These are phyloP conservation scores for Smutsia temminckii DNA, from an alignment of 2,797 vertebrate genomes.

Conservation along the genomic window DNA sequence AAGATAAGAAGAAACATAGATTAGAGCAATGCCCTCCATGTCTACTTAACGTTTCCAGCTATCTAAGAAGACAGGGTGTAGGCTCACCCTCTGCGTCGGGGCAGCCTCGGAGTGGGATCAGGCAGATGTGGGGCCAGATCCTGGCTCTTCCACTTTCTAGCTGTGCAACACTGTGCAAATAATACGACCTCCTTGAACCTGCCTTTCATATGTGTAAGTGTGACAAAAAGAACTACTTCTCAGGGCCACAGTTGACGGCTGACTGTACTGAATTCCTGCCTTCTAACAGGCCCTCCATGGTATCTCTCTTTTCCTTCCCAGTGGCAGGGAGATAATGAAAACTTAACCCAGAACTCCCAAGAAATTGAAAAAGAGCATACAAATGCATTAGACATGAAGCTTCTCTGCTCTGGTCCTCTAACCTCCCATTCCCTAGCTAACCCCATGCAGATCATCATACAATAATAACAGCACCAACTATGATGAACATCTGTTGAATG, in stretches of 20 bases:
- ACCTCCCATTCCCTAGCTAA: background rate
- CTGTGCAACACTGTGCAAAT: background rate
- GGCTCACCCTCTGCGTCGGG: background rate
- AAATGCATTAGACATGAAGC: background rate
- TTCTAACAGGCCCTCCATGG: background rate
- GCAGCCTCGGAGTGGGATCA: background rate
- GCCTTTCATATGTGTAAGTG: background rate
- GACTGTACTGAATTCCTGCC: background rate
- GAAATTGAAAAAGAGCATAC: background rate
- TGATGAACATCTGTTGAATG: background rate
- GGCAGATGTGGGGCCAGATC: background rate
- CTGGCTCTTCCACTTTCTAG: background rate
- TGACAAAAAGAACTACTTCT: background rate
- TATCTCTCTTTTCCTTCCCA: background rate
- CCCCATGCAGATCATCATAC: background rate
- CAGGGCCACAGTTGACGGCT: background rate
- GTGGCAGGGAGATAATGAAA: background rate
- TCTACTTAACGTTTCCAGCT: background rate
- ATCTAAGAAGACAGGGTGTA: rapidly evolving
- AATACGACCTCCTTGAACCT: background rate
- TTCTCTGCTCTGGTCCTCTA: background rate
- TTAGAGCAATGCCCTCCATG: background rate
- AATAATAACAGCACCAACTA: background rate
- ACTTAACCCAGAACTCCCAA: slow-evolving; percentile 7
- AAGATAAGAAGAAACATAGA: background rate